A percentile compares a stretch with the other conserved stretches of the same genome.
Conservation (phyloP, 1,140 invertebrate genomes). For the Diploscapter pachys region DNA sequence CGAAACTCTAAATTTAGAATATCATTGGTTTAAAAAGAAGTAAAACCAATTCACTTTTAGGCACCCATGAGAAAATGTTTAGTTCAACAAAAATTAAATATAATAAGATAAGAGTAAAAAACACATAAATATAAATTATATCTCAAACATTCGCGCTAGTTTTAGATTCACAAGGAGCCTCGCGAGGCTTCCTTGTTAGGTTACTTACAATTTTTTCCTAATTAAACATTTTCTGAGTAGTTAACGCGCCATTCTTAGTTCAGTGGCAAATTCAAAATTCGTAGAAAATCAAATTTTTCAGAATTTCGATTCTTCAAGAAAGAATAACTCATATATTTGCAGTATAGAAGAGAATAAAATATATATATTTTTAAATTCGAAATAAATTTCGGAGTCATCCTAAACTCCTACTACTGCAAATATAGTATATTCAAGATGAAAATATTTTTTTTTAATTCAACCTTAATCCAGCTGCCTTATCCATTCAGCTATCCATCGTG, state of each 20-base stretch:
- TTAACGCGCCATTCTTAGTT: neutral
- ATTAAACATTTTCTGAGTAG: neutral
- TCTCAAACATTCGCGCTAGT: neutral
- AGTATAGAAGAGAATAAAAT: neutral
- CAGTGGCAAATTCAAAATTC: neutral
- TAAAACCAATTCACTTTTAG: too few relatives aligned
- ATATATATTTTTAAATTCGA: neutral
- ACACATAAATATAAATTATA: neutral
- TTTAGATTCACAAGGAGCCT: too few relatives aligned
- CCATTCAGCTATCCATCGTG: neutral
- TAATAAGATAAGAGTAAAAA: neutral
- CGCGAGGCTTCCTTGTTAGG: too few relatives aligned
- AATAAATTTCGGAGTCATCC: neutral
- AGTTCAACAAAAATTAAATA: neutral
- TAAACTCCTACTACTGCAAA: neutral
- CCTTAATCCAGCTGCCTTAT: neutral
- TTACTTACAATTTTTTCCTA: neutral
- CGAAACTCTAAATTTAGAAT: too few relatives aligned
- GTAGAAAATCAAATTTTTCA: neutral
- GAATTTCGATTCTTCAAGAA: neutral
- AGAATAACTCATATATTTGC: neutral
- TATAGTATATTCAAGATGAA: neutral
- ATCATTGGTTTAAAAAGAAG: too few relatives aligned
- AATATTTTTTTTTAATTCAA: neutral
- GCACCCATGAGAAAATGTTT: too few relatives aligned